Percentiles rank a stretch among this genome's conserved stretches.
Evolutionary conservation across 2,797 vertebrate genomes (phyloP).

Genomic region (Leptoclinus maculatus): DNA sequence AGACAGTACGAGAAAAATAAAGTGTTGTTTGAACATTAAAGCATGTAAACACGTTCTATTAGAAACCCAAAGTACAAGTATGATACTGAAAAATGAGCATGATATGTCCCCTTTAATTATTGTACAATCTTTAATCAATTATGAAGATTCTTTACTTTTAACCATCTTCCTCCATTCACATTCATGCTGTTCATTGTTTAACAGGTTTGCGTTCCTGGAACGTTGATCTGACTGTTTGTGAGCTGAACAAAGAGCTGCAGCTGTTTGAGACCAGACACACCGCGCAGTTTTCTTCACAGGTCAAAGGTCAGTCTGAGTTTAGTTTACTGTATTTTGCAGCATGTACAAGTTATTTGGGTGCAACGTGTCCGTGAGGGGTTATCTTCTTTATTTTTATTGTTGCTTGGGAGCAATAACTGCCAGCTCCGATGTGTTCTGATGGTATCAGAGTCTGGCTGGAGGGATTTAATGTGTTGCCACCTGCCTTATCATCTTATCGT

Average conservation of each 20-base stretch:
- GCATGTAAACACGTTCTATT: neutral
- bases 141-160: neutral
- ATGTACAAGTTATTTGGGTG: neutral
- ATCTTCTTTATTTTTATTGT: neutral
- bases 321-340: neutral
- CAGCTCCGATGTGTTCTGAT: neutral
- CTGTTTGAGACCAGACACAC: slow-evolving; percentile 92
- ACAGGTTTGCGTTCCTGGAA: slow-evolving; percentile 93
- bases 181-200: slow-evolving; percentile 9
- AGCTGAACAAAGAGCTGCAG: slow-evolving; percentile 92
- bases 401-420: neutral
- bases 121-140: neutral
- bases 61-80: neutral
- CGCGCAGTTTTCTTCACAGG: slow-evolving; percentile 94
- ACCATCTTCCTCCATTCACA: no score
- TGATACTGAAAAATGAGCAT: neutral
- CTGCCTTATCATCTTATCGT: neutral
- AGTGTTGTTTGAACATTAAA: neutral
- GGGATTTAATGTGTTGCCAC: neutral
- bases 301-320: slow-evolving; percentile 89
- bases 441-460: neutral
- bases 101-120: neutral
- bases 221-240: slow-evolving; percentile 84
- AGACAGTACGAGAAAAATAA: neutral
- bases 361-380: neutral